A percentile compares a stretch with the other conserved stretches of the same genome.
These are phyloP conservation scores for Huso huso DNA, from an alignment of 2,797 vertebrate genomes.

Conservation along the genomic window DNA sequence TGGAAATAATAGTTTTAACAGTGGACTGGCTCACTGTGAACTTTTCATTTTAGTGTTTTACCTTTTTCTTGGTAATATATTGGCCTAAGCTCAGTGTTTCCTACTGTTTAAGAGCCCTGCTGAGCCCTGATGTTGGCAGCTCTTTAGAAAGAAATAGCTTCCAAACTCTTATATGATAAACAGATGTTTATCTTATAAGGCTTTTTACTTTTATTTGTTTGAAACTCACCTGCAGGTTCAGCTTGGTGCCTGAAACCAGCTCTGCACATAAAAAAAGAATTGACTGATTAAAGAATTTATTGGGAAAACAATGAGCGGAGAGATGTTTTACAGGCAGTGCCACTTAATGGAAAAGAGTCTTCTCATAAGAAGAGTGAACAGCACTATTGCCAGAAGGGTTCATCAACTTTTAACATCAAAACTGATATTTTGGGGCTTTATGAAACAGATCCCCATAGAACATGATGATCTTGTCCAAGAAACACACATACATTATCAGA, in stretches of 20 bases:
- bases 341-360: background rate
- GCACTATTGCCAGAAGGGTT: background rate
- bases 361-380: background rate
- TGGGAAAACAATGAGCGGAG: background rate
- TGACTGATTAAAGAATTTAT: background rate
- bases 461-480: too few relatives aligned
- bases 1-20: slow-evolving; percentile 3
- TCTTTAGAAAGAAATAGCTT: slow-evolving; percentile 1
- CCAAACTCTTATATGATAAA: slow-evolving; percentile 12
- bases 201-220: slow-evolving; percentile 11
- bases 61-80: slow-evolving; percentile 1
- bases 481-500: too few relatives aligned
- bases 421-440: background rate
- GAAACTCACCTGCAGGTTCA: slow-evolving; percentile 10
- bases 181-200: slow-evolving; percentile 6
- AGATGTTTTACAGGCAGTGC: background rate
- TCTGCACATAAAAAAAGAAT: slow-evolving; percentile 5
- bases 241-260: background rate
- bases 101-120: slow-evolving; percentile 8
- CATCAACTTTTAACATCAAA: background rate
- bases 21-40: background rate
- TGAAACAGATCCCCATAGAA: too few relatives aligned
- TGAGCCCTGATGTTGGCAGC: background rate
- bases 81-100: background rate
- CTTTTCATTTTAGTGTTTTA: background rate